These are phyloP conservation scores for Manis pentadactyla DNA, from an alignment of 2,797 vertebrate species.

Conservation along the genomic window DNA sequence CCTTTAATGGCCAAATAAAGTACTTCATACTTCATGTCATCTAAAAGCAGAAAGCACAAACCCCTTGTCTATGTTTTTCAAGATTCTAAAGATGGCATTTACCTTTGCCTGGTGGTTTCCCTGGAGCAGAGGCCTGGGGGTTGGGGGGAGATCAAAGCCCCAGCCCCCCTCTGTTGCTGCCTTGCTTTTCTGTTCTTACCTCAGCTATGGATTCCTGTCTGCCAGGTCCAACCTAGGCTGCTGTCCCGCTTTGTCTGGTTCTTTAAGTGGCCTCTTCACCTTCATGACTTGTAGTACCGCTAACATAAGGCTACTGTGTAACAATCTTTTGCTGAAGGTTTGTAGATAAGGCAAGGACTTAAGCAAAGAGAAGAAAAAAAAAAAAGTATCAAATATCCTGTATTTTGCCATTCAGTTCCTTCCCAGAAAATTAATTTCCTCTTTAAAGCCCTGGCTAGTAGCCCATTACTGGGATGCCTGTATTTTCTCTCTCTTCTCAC, in stretches of 20 bases:
- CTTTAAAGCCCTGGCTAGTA: background rate
- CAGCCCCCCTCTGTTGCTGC: background rate
- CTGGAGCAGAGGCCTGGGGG: too few species aligned
- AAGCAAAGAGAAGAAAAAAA: background rate
- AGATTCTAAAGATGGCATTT: background rate
- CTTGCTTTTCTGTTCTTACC: conserved; percentile 21
- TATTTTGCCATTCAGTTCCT: background rate
- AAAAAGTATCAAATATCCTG: background rate
- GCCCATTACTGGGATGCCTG: background rate
- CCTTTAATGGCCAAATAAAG: background rate
- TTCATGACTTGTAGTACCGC: background rate
- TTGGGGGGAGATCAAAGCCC: too few species aligned
- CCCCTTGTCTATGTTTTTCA: background rate
- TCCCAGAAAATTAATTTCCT: background rate
- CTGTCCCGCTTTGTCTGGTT: background rate
- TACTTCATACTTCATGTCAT: background rate
- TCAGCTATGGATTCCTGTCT: background rate
- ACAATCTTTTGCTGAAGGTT: background rate
- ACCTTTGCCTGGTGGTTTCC: background rate
- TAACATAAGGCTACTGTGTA: background rate
- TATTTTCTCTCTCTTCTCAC: background rate
- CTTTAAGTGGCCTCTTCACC: background rate
- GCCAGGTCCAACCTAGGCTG: background rate
- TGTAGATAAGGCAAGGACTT: background rate
- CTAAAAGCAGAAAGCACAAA: background rate